Evolutionary conservation across 2,113 vertebrate genomes (phyloP), one percentile per base, ranked within the genome.

Genomic region (Amphilophus citrinellus): DNA sequence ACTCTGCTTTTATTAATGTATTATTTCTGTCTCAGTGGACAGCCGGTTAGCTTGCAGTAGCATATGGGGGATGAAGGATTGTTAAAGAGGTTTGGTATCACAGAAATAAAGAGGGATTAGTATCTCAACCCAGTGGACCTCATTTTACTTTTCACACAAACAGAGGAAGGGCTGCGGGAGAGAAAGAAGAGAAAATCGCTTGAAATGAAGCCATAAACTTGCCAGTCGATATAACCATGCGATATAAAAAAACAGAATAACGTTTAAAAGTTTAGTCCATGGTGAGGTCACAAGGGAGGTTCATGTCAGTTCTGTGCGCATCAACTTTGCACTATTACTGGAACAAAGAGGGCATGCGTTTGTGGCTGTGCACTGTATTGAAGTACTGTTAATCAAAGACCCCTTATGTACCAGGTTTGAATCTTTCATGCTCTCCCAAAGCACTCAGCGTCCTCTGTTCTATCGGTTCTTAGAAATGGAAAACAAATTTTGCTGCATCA

Each of bases 401-500:
- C 66, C 57, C 79, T 83, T 58, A 44, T 84, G 61, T 53, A 18
- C 85, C 30, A 7, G 65, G 84, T 84, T 89, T 91, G 81, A 73
- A 78, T 90, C 81, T 86, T 87, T 77, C 82, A 79, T 65, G 81
- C 75, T 78, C 56, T 87, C 76, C 77, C 62, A 83, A 79, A 86
- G 65, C 82, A 68, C 84, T 85, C 77, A n/a, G 61, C 61, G 7
- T 77, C 79, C 61, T 88, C 75, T 83, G 65, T 66, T 91, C 61
- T 75, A 42, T 80, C 5, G 24, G 44, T 89, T 88, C 79, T 84
- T 80, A 61, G 78, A 89, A 85, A 77, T 80, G 73, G 79, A 87
- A 93, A 92, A 87, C 82, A 56, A 89, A 90, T 86, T 90, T 87
- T 89, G 90, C 91, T 86, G 91, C 86, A 84, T 91, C 89, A 91